Conservation (phyloP, 2,113 vertebrate species). For the Pelvicachromis taeniatus region DNA sequence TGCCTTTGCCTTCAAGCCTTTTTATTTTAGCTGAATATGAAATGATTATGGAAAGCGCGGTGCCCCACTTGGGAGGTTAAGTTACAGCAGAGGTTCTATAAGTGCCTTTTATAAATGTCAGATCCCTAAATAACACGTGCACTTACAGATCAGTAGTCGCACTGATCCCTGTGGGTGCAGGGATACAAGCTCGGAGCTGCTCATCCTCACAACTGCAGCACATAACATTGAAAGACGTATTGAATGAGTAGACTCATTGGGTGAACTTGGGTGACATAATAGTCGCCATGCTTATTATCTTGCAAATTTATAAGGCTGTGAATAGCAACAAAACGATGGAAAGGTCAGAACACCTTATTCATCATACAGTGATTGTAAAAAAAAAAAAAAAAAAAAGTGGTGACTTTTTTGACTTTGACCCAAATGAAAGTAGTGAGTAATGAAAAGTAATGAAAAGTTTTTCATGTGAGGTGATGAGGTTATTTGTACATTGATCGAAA, state of each 20-base stretch:
- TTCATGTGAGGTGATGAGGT: not conserved
- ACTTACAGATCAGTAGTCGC: not conserved
- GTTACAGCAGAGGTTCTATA: slow-evolving; percentile 28
- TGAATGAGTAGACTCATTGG: not conserved
- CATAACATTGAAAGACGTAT: not conserved
- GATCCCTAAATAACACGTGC: slow-evolving; percentile 4
- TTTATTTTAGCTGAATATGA: slow-evolving; percentile 27
- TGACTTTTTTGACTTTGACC: not conserved
- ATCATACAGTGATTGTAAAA: not conserved
- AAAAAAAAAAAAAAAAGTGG: not conserved
- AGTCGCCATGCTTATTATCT: not conserved
- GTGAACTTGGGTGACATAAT: not conserved
- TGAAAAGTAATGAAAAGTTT: no score
- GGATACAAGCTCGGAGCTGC: not conserved
- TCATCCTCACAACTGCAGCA: slow-evolving; percentile 2
- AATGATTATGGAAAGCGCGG: slow-evolving; percentile 16
- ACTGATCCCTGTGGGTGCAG: slow-evolving; percentile 20
- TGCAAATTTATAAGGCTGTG: not conserved
- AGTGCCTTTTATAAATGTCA: slow-evolving; percentile 53
- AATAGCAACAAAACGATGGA: not conserved
- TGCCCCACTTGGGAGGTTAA: slow-evolving; percentile 30
- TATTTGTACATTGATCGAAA: not conserved
- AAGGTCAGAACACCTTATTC: not conserved
- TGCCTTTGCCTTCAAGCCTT: slow-evolving; percentile 25
- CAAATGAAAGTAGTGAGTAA: not conserved